Conservation (phyloP, 2,888 invertebrate species). For the Xanthia togata region DNA sequence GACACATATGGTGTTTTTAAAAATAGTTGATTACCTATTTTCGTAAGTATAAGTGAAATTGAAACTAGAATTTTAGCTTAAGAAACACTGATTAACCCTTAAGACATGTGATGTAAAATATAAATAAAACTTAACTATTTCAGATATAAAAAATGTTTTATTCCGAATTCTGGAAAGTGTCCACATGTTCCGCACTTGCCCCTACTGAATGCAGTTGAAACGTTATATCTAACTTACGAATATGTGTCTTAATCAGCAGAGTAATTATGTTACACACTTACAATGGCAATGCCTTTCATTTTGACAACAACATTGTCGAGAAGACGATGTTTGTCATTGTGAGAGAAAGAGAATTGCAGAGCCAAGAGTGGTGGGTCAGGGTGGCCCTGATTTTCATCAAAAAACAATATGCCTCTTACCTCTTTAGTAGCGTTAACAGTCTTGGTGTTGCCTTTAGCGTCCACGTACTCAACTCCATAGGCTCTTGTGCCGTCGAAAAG, state of each 20-base stretch:
- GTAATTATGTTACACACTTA: background rate
- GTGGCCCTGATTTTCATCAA: background rate
- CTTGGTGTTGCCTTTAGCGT: conserved; percentile 77
- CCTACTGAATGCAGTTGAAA: background rate
- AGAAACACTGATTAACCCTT: too few species aligned
- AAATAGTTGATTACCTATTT: too few species aligned
- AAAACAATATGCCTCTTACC: conserved; percentile 71
- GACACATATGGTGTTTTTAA: too few species aligned
- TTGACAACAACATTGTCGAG: background rate
- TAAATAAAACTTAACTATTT: too few species aligned
- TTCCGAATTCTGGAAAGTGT: too few species aligned
- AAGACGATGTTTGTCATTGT: background rate
- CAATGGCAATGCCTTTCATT: background rate
- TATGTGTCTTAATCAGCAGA: background rate
- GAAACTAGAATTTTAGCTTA: too few species aligned
- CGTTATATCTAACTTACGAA: background rate
- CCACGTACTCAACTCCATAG: conserved; percentile 90
- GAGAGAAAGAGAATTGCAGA: background rate
- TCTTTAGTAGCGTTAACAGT: conserved; percentile 87
- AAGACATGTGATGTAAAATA: too few species aligned
- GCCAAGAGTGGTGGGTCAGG: background rate
- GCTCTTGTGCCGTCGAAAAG: conserved; percentile 84
- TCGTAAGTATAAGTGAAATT: too few species aligned
- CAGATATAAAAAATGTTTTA: too few species aligned
- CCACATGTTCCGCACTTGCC: too few species aligned